These are phyloP conservation scores for Dufourea novaeangliae DNA, from an alignment of 1,140 invertebrate genomes.

Conservation along the genomic window DNA sequence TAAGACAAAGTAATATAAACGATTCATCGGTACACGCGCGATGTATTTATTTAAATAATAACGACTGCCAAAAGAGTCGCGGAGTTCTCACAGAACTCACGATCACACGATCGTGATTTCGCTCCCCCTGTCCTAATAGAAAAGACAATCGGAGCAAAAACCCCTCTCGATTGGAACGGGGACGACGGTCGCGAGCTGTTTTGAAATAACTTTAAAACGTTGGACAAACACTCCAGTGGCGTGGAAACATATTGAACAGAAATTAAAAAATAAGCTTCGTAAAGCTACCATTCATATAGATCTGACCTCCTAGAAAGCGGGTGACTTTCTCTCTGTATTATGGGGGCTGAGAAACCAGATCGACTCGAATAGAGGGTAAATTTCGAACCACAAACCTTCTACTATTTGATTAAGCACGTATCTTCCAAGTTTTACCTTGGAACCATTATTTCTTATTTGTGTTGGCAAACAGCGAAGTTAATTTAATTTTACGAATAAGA, in stretches of 20 bases:
- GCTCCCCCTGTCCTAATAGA: conserved; percentile 24
- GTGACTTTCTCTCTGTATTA: conserved; percentile 21
- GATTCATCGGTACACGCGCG: no score
- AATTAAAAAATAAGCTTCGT: conserved; percentile 71
- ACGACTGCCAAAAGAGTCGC: neutral
- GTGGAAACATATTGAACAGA: conserved; percentile 60
- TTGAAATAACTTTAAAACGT: conserved; percentile 72
- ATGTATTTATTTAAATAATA: conserved; percentile 35
- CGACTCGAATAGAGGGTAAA: conserved; percentile 38
- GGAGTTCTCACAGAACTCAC: conserved; percentile 59
- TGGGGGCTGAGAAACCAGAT: conserved; percentile 38
- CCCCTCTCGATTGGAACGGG: conserved; percentile 19
- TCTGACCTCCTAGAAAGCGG: conserved; percentile 33
- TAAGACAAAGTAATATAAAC: neutral
- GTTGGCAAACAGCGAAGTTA: neutral
- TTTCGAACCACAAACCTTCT: conserved; percentile 16
- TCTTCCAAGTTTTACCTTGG: neutral
- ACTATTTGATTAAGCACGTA: conserved; percentile 53
- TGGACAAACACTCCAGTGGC: conserved; percentile 62
- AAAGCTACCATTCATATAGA: conserved; percentile 42
- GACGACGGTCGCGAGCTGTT: conserved; percentile 58
- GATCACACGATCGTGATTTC: conserved; percentile 52
- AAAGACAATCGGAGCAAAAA: conserved; percentile 45
- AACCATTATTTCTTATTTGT: conserved; percentile 15
- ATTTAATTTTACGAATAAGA: neutral